phyloP scores from a whole-genome alignment of 2,888 invertebrate genomes.

The Danaus chrysippus region DNA sequence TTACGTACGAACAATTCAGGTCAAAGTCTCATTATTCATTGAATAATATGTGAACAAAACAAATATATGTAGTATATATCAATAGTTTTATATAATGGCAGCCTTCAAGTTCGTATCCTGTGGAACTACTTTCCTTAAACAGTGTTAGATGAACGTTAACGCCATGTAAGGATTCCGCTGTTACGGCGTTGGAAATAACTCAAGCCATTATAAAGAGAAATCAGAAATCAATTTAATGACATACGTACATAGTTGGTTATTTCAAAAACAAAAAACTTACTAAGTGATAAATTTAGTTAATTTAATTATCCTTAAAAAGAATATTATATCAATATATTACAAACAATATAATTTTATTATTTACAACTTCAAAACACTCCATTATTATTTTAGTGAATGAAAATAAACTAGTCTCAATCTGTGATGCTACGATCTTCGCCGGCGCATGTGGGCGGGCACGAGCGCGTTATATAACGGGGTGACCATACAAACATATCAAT shows the following conservation, averaged over 20 bases:
- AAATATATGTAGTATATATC: conserved; percentile 15
- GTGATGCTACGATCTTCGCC: conserved; percentile 37
- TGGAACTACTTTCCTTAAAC: conserved; percentile 53
- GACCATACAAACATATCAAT: conserved; percentile 9
- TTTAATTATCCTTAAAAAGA: background rate
- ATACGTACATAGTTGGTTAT: conserved; percentile 9
- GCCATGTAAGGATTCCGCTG: conserved; percentile 45
- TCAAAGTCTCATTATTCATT: too few relatives aligned
- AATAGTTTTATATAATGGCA: background rate
- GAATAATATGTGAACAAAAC: background rate
- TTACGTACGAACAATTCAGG: too few relatives aligned
- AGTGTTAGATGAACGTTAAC: conserved; percentile 52
- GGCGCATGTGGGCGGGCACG: conserved; percentile 42
- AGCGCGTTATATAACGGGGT: conserved; percentile 20
- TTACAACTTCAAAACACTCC: conserved; percentile 17
- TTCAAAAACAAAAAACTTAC: conserved; percentile 2
- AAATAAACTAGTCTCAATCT: conserved; percentile 40
- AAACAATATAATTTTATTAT: conserved; percentile 11
- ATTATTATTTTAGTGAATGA: conserved; percentile 36
- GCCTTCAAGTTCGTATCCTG: conserved; percentile 25
- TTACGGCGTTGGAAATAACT: conserved; percentile 38
- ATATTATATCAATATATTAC: conserved; percentile 3
- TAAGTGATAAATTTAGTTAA: background rate
- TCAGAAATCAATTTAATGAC: conserved; percentile 23
- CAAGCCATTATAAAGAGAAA: conserved; percentile 33